Percentiles rank a stretch among this genome's conserved stretches.
phyloP scores from a whole-genome alignment of 2,797 vertebrate genomes.

The Sebastes variabilis region DNA sequence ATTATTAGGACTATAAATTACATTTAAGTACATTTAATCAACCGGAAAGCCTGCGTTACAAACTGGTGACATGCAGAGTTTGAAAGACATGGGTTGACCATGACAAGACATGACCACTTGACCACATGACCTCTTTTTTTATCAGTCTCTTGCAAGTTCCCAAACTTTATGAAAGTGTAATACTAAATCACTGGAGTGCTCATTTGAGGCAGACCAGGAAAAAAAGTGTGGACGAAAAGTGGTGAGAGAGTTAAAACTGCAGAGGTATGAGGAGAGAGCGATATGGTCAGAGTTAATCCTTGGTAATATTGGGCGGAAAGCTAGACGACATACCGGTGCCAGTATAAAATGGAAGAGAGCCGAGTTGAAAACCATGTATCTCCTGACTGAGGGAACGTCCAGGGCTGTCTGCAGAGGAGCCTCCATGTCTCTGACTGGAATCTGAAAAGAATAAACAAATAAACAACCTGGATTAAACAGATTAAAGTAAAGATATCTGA shows the following conservation, averaged over 20 bases:
- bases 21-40: too few species aligned
- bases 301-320: neutral
- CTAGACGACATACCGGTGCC: conserved; percentile 74
- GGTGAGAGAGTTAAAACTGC: neutral
- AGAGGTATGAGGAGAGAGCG: neutral
- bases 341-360: conserved; percentile 81
- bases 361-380: conserved; percentile 85
- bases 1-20: too few species aligned
- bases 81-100: neutral
- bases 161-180: neutral
- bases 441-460: conserved; percentile 54
- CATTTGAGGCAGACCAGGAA: too few species aligned
- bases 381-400: conserved; percentile 74
- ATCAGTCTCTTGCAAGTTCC: neutral
- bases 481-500: neutral
- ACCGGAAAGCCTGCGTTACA: too few species aligned
- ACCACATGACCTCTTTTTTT: neutral
- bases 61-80: neutral
- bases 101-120: neutral
- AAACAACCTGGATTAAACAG: neutral
- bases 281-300: neutral
- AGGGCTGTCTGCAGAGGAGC: conserved; percentile 73
- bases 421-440: conserved; percentile 78
- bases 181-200: too few species aligned
- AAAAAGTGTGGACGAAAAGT: too few species aligned